Percentiles rank a stretch among this genome's conserved stretches.
These are phyloP conservation scores for Hyperoplus immaculatus DNA, from an alignment of 2,797 vertebrate genomes.

Conservation along the genomic window DNA sequence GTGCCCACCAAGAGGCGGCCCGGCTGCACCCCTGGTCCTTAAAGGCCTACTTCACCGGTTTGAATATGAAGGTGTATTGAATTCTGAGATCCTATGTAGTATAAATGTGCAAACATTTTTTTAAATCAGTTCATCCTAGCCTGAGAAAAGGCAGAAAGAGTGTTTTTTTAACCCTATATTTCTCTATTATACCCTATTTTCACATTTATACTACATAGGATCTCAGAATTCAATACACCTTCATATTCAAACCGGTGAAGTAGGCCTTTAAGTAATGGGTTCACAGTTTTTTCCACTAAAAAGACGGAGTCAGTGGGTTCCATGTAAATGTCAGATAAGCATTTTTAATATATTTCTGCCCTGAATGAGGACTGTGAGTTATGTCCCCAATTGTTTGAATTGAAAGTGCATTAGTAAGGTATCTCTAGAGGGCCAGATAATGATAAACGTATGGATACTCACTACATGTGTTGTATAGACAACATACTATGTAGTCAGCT, in stretches of 20 bases:
- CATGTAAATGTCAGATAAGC: no score
- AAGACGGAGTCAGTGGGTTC: background rate
- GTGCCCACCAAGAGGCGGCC: constrained; percentile 35
- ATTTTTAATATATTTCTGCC: background rate
- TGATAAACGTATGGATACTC: background rate
- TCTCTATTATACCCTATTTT: no score
- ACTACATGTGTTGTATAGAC: background rate
- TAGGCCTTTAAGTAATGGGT: background rate
- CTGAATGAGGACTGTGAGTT: background rate
- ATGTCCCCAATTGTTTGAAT: background rate
- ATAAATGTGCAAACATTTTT: no score
- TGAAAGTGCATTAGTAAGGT: background rate
- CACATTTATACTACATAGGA: no score
- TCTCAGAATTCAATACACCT: no score
- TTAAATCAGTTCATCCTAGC: no score
- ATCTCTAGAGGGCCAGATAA: background rate
- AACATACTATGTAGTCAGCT: background rate
- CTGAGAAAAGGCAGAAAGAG: no score
- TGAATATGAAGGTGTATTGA: no score
- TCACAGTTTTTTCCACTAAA: background rate
- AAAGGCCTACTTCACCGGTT: background rate
- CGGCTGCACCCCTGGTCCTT: background rate
- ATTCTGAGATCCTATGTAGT: no score
- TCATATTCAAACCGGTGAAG: no score
- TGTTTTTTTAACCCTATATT: no score